A percentile compares a stretch with the other conserved stretches of the same genome.
These are phyloP conservation scores for Manacus vitellinus DNA, from an alignment of 2,113 vertebrate species.

Conservation along the genomic window DNA sequence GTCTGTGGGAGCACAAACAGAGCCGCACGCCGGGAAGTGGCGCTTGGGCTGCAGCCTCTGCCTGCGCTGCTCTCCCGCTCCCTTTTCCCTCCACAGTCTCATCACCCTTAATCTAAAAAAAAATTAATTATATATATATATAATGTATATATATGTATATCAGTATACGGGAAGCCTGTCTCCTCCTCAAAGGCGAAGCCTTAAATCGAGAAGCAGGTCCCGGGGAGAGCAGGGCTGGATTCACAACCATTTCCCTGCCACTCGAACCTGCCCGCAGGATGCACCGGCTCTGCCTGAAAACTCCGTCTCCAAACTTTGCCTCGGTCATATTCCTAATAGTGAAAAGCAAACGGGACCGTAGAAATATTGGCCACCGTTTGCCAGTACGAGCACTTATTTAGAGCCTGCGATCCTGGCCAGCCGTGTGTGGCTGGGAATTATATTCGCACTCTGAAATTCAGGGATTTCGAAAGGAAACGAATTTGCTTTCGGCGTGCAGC, in stretches of 20 bases:
- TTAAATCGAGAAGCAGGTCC: too few relatives aligned
- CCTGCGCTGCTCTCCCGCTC: neutral
- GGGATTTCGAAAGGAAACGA: neutral
- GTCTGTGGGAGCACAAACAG: neutral
- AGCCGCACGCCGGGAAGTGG: neutral
- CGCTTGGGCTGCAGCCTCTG: neutral
- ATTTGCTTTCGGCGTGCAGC: neutral
- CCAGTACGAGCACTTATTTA: neutral
- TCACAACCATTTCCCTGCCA: neutral
- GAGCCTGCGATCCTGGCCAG: neutral
- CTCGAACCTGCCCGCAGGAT: neutral
- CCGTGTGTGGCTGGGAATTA: accelerated
- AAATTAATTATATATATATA: neutral
- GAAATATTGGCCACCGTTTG: neutral
- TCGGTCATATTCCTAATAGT: accelerated
- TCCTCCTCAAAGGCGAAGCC: neutral
- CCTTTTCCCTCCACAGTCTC: neutral
- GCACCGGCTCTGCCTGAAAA: neutral
- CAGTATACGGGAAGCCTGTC: neutral
- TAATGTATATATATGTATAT: neutral
- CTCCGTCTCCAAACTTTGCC: neutral
- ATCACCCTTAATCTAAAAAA: neutral
- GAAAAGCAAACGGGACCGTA: neutral
- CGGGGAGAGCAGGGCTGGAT: neutral
- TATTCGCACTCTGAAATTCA: accelerated